Evolutionary conservation across 2,797 vertebrate species (phyloP), one percentile per base, ranked within the genome.

Genomic region (Thamnophis elegans): DNA sequence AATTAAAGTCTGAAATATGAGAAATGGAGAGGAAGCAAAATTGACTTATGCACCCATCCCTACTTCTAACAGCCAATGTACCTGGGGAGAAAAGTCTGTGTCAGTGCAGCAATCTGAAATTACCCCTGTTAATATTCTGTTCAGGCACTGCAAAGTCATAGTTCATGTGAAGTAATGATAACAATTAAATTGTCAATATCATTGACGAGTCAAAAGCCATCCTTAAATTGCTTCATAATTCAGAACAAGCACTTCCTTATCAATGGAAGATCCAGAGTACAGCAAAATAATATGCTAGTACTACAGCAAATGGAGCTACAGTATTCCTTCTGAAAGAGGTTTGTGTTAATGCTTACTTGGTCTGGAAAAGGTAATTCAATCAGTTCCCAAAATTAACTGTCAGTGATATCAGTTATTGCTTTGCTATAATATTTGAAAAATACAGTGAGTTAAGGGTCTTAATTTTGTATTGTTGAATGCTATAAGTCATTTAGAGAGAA

Each of bases 211-310:
- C 47, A 94, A 94, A 96, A 96, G 53, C 0, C 36, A 94, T 93
- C 91, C 53, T 94, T n/a, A 93, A 95, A 94, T 92, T 87, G 28
- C 7, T 96, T 96, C 92, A 89, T 88, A 93, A 96, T 95, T 94
- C 91, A 95, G 53, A 96, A 93, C 3, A 95, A n/a, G 7, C 82
- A 25, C 51, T 85, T 94, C 65, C 89, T 94, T 92, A 92, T 89
- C 91, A 95, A 14, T 65, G 7, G 87, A 94, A 95, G 93, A 95
- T 95, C 65, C 93, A 92, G 89, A 93, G 53, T 92, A 87, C 89
- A 92, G 88, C 5, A 94, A 62, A 92, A 95, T 93, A 94, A 94
- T 82, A 56, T 4, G 94, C 62, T 42, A 1, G 94, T 82, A 85
- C 3, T 0, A 16, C 55, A 12, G 14, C 10, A 96, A 42, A 25